phyloP scores from a whole-genome alignment of 1,140 invertebrate genomes.

The Phenacoccus solenopsis region DNA sequence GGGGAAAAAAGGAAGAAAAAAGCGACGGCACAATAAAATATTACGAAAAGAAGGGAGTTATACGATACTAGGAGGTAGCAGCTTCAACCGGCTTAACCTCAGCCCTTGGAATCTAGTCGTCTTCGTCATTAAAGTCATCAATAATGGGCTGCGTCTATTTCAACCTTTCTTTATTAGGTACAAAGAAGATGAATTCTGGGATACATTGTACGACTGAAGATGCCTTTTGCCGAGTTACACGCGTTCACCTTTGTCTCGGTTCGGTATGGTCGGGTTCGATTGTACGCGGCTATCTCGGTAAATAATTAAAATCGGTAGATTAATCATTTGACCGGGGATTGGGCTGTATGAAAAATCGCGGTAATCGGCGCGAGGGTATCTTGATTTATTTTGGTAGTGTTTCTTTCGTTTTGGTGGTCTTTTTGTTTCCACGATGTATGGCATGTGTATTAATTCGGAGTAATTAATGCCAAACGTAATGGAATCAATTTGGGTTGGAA shows the following conservation, averaged over 20 bases:
- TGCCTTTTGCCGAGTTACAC: neutral
- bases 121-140: constrained; percentile 16
- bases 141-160: constrained; percentile 13
- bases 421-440: too few relatives aligned
- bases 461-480: too few relatives aligned
- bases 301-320: constrained; percentile 12
- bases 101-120: constrained; percentile 9
- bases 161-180: constrained; percentile 14
- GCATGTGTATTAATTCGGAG: too few relatives aligned
- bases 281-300: neutral
- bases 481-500: too few relatives aligned
- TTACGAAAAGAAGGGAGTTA: constrained; percentile 7
- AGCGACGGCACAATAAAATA: constrained; percentile 8
- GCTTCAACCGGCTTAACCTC: constrained; percentile 12
- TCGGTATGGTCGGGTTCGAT: neutral
- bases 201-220: constrained; percentile 8
- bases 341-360: neutral
- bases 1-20: neutral
- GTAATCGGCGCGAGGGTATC: neutral
- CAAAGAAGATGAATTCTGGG: constrained; percentile 13
- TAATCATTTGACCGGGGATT: constrained; percentile 11
- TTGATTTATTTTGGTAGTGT: neutral
- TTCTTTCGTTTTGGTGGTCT: too few relatives aligned
- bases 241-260: constrained; percentile 8
- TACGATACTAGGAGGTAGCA: too few relatives aligned